Percentiles rank a stretch among this genome's conserved stretches.
phyloP scores from a whole-genome alignment of 2,113 vertebrate genomes.

The Castor canadensis region DNA sequence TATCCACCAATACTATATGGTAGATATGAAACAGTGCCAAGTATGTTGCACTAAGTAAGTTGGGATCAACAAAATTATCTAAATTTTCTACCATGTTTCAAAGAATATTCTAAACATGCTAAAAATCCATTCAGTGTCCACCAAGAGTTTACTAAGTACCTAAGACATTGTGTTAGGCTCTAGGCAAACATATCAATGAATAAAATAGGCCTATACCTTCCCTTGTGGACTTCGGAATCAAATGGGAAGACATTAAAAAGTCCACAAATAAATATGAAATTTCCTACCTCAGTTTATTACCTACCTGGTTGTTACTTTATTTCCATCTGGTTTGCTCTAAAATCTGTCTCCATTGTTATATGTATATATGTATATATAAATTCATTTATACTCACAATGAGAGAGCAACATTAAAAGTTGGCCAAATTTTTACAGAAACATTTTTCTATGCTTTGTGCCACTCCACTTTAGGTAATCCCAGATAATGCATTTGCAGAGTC shows the following conservation, averaged over 20 bases:
- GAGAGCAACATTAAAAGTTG: not conserved
- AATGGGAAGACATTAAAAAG: no score
- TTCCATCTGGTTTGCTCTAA: slow-evolving; percentile 16
- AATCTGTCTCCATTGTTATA: not conserved
- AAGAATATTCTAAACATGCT: not conserved
- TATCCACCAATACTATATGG: not conserved
- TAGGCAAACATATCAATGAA: not conserved
- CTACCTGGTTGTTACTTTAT: slow-evolving; percentile 61
- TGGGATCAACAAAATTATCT: not conserved
- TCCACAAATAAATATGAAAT: no score
- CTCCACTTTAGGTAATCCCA: not conserved
- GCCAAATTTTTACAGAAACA: not conserved
- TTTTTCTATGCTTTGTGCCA: not conserved
- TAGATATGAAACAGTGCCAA: not conserved
- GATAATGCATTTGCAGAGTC: not conserved
- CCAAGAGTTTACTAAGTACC: not conserved
- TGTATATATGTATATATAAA: not conserved
- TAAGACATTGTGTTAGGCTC: not conserved
- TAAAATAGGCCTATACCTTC: not conserved
- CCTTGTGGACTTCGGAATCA: not conserved
- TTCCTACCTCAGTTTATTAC: slow-evolving; percentile 76
- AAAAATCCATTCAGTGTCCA: not conserved
- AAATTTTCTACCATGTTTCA: not conserved
- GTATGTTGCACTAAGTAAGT: not conserved
- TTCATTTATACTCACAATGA: not conserved